phyloP scores from a whole-genome alignment of 2,797 vertebrate genomes.

The Channallabes apus region DNA sequence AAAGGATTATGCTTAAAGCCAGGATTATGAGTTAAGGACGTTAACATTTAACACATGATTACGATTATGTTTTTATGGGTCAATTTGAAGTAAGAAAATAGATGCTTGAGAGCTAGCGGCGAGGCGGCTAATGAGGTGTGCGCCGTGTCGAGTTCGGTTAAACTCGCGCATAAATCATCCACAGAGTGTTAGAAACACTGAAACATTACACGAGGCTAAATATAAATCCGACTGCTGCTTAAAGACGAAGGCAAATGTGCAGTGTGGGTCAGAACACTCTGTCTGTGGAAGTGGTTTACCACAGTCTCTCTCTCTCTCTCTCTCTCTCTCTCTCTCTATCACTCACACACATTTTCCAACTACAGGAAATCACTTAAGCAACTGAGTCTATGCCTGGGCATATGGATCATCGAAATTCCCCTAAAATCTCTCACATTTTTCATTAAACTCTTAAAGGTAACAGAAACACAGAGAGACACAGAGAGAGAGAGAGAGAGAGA shows the following conservation, averaged over 20 bases:
- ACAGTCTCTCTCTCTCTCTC: background rate
- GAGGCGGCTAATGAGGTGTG: background rate
- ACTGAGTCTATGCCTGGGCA: background rate
- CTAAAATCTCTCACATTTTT: background rate
- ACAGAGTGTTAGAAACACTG: background rate
- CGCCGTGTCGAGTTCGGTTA: background rate
- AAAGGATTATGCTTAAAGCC: background rate
- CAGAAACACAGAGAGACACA: too few relatives aligned
- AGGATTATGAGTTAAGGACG: background rate
- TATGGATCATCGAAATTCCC: background rate
- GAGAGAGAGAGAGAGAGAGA: too few relatives aligned
- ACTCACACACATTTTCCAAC: conserved; percentile 19
- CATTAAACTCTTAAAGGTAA: background rate
- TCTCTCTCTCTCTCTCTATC: background rate
- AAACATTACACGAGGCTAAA: conserved; percentile 9
- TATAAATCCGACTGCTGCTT: conserved; percentile 7
- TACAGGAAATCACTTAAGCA: background rate
- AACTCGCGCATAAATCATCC: background rate
- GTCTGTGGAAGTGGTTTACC: conserved; percentile 35
- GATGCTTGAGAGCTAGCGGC: background rate
- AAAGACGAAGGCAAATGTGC: conserved; percentile 20
- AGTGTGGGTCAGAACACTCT: conserved; percentile 31
- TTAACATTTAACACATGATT: background rate
- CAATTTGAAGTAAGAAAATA: background rate
- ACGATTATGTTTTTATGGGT: background rate